Conservation (phyloP, 2,888 invertebrate genomes). For the Oscheius myriophilus region DNA sequence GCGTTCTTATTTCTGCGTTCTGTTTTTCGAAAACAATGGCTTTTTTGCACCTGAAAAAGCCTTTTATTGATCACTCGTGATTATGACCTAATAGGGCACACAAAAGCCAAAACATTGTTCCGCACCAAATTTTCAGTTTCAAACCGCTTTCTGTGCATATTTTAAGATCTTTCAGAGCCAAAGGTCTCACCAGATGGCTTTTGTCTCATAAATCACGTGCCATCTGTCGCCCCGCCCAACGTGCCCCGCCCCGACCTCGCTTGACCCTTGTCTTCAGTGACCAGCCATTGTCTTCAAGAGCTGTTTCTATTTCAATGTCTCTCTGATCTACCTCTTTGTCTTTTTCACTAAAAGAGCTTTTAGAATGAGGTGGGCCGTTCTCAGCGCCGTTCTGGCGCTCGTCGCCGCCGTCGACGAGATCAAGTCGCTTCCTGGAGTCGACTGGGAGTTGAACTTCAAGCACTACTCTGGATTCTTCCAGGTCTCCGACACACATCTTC, state of each 20-base stretch:
- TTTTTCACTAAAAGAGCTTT: neutral
- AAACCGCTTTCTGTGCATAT: neutral
- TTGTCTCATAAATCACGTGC: too few species aligned
- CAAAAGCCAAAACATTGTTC: too few species aligned
- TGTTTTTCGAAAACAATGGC: too few species aligned
- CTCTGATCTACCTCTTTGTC: neutral
- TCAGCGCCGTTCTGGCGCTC: slow-evolving; percentile 14
- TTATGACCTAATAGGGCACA: too few species aligned
- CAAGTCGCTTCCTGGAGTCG: slow-evolving; percentile 60
- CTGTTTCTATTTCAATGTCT: neutral
- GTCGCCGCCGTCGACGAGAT: slow-evolving; percentile 50
- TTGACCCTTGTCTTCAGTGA: neutral
- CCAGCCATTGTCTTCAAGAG: neutral
- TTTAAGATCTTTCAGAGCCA: neutral
- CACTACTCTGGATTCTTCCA: slow-evolving; percentile 69
- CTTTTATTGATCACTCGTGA: too few species aligned
- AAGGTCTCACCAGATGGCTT: neutral
- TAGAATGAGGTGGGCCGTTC: slow-evolving; percentile 8
- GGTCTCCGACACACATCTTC: slow-evolving; percentile 71
- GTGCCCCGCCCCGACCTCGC: slow-evolving; percentile 3
- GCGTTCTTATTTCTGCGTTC: too few species aligned
- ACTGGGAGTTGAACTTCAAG: slow-evolving; percentile 64
- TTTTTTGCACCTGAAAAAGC: too few species aligned
- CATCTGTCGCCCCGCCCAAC: too few species aligned
- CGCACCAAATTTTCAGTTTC: neutral